phyloP scores from a whole-genome alignment of 2,113 vertebrate genomes.

The Bungarus multicinctus region DNA sequence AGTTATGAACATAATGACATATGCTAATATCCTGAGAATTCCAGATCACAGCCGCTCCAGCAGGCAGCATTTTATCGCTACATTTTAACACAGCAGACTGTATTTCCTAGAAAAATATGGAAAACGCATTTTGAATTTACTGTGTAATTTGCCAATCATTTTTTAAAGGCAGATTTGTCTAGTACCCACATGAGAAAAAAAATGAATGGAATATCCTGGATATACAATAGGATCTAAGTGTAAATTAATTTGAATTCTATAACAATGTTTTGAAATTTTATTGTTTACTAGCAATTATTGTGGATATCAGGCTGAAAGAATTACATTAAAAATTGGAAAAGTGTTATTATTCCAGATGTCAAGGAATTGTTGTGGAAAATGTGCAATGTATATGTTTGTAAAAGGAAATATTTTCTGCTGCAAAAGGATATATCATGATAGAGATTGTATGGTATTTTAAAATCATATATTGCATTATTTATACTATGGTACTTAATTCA shows the following conservation, averaged over 20 bases:
- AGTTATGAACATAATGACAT: conserved; percentile 57
- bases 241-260: background rate
- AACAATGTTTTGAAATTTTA: background rate
- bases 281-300: background rate
- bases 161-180: conserved; percentile 40
- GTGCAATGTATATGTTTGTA: background rate
- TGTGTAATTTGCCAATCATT: conserved; percentile 38
- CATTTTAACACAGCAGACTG: conserved; percentile 51
- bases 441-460: background rate
- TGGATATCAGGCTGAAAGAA: background rate
- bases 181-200: conserved; percentile 5
- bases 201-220: background rate
- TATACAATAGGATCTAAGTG: background rate
- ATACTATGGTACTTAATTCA: background rate
- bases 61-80: conserved; percentile 48
- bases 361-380: background rate
- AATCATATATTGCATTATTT: background rate
- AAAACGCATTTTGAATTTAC: conserved; percentile 35
- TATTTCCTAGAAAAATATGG: conserved; percentile 55
- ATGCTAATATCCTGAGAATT: conserved; percentile 43
- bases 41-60: conserved; percentile 48
- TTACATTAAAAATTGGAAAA: background rate
- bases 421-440: background rate
- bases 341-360: background rate
- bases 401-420: background rate